These are phyloP conservation scores for Achlya flavicornis DNA, from an alignment of 2,888 invertebrate genomes.

Conservation along the genomic window DNA sequence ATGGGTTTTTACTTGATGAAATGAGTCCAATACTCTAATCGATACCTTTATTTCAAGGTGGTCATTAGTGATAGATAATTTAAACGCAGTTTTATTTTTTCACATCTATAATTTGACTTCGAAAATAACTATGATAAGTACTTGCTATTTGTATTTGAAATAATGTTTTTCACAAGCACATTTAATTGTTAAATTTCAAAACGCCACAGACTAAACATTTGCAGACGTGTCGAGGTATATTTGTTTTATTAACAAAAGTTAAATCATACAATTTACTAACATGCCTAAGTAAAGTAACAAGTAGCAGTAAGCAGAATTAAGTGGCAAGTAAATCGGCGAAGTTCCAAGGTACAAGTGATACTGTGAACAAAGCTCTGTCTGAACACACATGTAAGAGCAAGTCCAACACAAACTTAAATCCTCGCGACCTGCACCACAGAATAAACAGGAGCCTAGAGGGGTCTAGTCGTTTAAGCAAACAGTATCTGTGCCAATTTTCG, in stretches of 20 bases:
- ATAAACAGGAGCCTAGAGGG: slow-evolving; percentile 42
- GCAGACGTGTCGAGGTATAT: not conserved
- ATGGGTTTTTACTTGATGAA: not conserved
- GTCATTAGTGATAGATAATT: too few species aligned
- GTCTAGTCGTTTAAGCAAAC: slow-evolving; percentile 22
- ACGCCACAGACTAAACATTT: not conserved
- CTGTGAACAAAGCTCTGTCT: slow-evolving; percentile 46
- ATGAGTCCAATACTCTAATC: not conserved
- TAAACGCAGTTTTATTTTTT: not conserved
- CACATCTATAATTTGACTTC: not conserved
- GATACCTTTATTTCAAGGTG: too few species aligned
- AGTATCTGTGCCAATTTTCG: not conserved
- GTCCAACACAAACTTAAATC: slow-evolving; percentile 64
- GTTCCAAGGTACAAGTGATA: slow-evolving; percentile 52
- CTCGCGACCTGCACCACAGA: slow-evolving; percentile 49
- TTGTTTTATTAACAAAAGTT: slow-evolving; percentile 8
- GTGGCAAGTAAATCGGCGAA: slow-evolving; percentile 53
- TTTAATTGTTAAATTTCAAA: not conserved
- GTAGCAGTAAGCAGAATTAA: slow-evolving; percentile 44
- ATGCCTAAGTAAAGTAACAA: slow-evolving; percentile 19
- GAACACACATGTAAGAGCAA: slow-evolving; percentile 58
- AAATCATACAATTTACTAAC: slow-evolving; percentile 12
- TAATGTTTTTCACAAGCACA: not conserved
- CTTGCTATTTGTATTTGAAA: too few species aligned
- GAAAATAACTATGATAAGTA: not conserved